Percentiles rank a stretch among this genome's conserved stretches.
phyloP scores from a whole-genome alignment of 2,888 invertebrate species.

The Cepaea hortensis region DNA sequence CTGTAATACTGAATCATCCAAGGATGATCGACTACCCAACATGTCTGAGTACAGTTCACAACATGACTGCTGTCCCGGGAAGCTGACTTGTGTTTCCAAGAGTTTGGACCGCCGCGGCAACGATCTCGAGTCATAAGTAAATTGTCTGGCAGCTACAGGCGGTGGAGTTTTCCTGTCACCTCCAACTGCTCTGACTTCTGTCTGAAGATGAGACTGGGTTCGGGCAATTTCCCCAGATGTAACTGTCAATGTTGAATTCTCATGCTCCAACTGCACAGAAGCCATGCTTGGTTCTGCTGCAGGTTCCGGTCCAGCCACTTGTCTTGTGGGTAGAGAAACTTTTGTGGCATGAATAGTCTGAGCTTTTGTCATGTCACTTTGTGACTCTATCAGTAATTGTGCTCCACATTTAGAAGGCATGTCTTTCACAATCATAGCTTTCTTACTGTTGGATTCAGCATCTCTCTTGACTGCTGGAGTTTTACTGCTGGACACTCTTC shows the following conservation, averaged over 20 bases:
- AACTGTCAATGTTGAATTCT: not conserved
- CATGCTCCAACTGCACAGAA: slow-evolving; percentile 39
- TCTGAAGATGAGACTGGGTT: not conserved
- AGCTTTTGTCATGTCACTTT: slow-evolving; percentile 50
- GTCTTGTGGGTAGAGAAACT: slow-evolving; percentile 54
- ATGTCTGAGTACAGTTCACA: slow-evolving; percentile 50
- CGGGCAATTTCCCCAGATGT: not conserved
- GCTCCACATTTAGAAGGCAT: slow-evolving; percentile 52
- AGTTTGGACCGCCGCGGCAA: slow-evolving; percentile 40
- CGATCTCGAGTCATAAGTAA: slow-evolving; percentile 44
- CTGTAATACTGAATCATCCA: slow-evolving; percentile 67
- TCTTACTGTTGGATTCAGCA: slow-evolving; percentile 28
- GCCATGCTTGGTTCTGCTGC: not conserved
- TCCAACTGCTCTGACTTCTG: not conserved
- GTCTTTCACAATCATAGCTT: slow-evolving; percentile 51
- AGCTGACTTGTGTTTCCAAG: slow-evolving; percentile 17
- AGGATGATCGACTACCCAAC: slow-evolving; percentile 61
- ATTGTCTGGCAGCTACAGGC: slow-evolving; percentile 43
- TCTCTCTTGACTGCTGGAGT: not conserved
- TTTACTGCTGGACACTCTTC: not conserved
- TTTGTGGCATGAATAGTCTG: slow-evolving; percentile 55
- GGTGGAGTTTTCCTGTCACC: slow-evolving; percentile 39
- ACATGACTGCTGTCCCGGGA: not conserved
- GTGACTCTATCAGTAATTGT: slow-evolving; percentile 53
- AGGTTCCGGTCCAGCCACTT: slow-evolving; percentile 49